A percentile compares a stretch with the other conserved stretches of the same genome.
These are phyloP conservation scores for Seira sanloemensis DNA, from an alignment of 2,888 invertebrate genomes.

Conservation along the genomic window DNA sequence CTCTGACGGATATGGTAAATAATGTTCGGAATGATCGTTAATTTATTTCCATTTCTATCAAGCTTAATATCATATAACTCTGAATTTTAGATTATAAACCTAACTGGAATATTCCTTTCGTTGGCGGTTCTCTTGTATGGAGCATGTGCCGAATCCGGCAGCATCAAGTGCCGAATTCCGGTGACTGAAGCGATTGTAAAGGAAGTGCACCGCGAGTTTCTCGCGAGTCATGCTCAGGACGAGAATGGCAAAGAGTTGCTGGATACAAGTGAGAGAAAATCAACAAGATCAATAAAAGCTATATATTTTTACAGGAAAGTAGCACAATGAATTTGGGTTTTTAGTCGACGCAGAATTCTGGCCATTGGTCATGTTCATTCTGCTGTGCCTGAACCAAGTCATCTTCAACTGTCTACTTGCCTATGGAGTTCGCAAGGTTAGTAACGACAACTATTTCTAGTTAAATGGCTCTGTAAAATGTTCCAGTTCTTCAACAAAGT, in stretches of 20 bases:
- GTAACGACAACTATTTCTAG: background rate
- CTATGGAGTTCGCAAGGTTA: conserved; percentile 46
- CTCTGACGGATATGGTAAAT: conserved; percentile 43
- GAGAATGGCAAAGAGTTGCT: background rate
- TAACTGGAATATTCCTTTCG: conserved; percentile 36
- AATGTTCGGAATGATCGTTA: background rate
- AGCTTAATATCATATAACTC: background rate
- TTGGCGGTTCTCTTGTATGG: conserved; percentile 17
- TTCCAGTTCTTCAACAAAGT: background rate
- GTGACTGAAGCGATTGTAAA: conserved; percentile 40
- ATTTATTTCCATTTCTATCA: no score
- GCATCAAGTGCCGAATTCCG: conserved; percentile 38
- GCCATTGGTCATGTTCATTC: conserved; percentile 40
- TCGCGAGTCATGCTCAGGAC: background rate
- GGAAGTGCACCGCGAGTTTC: conserved; percentile 33
- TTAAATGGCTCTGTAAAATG: background rate
- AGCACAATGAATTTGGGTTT: background rate
- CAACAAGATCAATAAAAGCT: background rate
- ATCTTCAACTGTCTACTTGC: conserved; percentile 39
- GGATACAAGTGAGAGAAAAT: background rate
- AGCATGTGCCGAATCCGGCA: conserved; percentile 21
- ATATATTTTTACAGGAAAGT: background rate
- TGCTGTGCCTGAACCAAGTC: conserved; percentile 39
- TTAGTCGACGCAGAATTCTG: conserved; percentile 45
- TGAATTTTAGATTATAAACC: conserved; percentile 19